Evolutionary conservation across 2,888 invertebrate genomes (phyloP).

Genomic region (Leistus spinibarbis): DNA sequence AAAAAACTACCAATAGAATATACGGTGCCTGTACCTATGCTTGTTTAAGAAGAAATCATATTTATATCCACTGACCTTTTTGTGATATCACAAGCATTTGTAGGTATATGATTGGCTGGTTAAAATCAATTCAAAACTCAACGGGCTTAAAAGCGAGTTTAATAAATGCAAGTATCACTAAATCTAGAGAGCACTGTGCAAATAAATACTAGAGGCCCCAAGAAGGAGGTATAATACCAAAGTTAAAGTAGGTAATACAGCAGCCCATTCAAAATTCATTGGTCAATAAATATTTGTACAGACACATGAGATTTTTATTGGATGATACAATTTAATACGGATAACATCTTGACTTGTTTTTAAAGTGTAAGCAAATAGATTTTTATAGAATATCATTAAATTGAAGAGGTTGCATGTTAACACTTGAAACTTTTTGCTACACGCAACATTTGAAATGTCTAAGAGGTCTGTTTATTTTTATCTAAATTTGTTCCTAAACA

Average conservation of each 20-base stretch:
- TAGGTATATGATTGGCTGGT: too few species aligned
- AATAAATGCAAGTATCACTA: background rate
- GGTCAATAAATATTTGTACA: background rate
- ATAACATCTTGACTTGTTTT: background rate
- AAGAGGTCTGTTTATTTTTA: slow-evolving; percentile 4
- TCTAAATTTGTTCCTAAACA: slow-evolving; percentile 6
- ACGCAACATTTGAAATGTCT: background rate
- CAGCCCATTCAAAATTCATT: background rate
- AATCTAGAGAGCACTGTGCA: background rate
- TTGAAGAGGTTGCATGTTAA: background rate
- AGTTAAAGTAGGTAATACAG: background rate
- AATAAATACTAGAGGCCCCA: background rate
- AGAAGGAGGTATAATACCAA: background rate
- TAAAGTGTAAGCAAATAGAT: background rate
- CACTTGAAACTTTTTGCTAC: background rate
- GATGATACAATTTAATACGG: background rate
- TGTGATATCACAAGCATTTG: too few species aligned
- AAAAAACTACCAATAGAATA: too few species aligned
- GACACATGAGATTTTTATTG: background rate
- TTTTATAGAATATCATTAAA: background rate
- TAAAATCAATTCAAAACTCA: too few species aligned
- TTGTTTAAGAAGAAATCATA: too few species aligned
- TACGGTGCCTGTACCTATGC: too few species aligned
- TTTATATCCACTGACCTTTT: too few species aligned
- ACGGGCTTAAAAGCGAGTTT: background rate